Evolutionary conservation across 2,888 invertebrate genomes (phyloP).

Genomic region (Conus canariensis): DNA sequence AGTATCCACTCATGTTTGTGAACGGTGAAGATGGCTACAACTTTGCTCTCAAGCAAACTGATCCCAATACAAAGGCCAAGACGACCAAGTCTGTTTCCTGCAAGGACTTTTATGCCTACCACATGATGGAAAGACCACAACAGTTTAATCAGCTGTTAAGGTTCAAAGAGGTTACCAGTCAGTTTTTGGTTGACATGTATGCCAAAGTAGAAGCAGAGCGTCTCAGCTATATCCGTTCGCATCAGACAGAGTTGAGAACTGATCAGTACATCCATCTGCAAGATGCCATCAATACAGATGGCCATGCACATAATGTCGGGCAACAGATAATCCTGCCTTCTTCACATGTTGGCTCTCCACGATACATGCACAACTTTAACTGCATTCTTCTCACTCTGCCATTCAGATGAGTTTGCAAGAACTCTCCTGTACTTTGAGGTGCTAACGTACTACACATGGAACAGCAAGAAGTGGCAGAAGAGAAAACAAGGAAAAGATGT

Average conservation of each 20-base stretch:
- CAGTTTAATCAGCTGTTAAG: slow-evolving; percentile 28
- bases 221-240: slow-evolving; percentile 43
- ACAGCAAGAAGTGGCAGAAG: slow-evolving; percentile 50
- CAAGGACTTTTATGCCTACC: slow-evolving; percentile 56
- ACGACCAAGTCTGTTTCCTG: slow-evolving; percentile 56
- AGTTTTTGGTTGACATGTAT: slow-evolving; percentile 48
- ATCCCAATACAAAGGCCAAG: slow-evolving; percentile 45
- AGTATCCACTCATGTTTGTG: slow-evolving; percentile 42
- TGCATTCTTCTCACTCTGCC: neutral
- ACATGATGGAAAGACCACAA: slow-evolving; percentile 40
- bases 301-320: slow-evolving; percentile 50
- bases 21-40: slow-evolving; percentile 51
- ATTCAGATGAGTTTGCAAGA: slow-evolving; percentile 49
- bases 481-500: slow-evolving; percentile 47
- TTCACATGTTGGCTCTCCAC: slow-evolving; percentile 70
- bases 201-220: slow-evolving; percentile 55
- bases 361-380: slow-evolving; percentile 65
- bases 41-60: slow-evolving; percentile 1
- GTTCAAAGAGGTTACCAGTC: neutral
- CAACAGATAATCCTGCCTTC: slow-evolving; percentile 62
- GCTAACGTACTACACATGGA: slow-evolving; percentile 56
- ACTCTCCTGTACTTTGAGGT: slow-evolving; percentile 50
- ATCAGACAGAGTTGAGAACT: slow-evolving; percentile 43
- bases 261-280: slow-evolving; percentile 62
- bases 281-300: slow-evolving; percentile 59